Conservation (phyloP, 2,113 vertebrate species). For the Pelecanoides urinatrix region DNA sequence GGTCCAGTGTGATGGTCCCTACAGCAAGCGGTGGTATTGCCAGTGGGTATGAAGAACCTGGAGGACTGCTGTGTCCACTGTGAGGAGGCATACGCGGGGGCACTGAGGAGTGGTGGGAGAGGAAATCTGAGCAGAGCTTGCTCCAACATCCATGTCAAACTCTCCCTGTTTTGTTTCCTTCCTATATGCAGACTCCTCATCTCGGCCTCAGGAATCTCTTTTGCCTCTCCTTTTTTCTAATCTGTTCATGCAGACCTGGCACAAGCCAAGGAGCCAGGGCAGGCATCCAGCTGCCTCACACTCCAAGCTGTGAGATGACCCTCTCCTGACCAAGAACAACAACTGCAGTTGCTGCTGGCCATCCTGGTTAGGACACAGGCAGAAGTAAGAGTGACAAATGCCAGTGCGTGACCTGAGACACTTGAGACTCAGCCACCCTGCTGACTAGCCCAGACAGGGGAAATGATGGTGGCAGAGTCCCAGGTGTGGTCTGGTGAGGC, state of each 20-base stretch:
- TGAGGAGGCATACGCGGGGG: background rate
- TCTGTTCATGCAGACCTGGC: background rate
- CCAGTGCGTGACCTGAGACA: background rate
- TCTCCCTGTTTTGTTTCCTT: background rate
- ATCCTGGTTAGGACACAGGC: background rate
- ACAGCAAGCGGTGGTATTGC: background rate
- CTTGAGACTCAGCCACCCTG: background rate
- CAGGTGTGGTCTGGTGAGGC: background rate
- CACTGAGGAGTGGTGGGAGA: background rate
- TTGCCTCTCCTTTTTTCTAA: background rate
- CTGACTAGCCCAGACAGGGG: background rate
- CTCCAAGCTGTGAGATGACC: background rate
- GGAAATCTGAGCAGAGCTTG: background rate
- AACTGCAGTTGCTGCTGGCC: background rate
- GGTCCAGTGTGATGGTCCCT: no score
- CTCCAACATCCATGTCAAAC: background rate
- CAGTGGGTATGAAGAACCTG: background rate
- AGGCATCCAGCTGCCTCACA: background rate
- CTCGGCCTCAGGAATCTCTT: background rate
- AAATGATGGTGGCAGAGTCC: background rate
- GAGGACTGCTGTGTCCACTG: background rate
- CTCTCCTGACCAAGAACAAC: background rate
- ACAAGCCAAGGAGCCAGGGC: background rate
- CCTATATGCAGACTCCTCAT: background rate
- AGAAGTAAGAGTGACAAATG: background rate